Percentiles rank a stretch among this genome's conserved stretches.
Conservation (phyloP, 2,888 invertebrate species). For the Cryptus armator region DNA sequence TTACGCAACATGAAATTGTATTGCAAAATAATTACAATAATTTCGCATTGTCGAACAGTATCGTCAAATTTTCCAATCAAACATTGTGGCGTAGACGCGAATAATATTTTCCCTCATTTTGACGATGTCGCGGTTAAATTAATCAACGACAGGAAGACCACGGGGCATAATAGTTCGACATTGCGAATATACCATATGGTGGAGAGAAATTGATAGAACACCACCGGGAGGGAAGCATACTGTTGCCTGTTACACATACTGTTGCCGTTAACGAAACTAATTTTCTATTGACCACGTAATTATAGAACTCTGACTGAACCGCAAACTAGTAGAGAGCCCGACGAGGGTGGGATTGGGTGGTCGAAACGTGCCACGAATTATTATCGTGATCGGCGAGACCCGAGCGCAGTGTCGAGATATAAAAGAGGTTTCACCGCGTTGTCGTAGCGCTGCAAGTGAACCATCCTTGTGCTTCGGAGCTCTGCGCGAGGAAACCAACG, state of each 20-base stretch:
- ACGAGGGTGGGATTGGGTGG: background rate
- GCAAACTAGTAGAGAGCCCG: slow-evolving; percentile 45
- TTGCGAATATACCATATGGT: slow-evolving; percentile 18
- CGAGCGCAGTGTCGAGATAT: background rate
- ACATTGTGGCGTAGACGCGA: slow-evolving; percentile 1
- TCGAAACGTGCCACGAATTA: slow-evolving; percentile 77
- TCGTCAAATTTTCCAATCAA: background rate
- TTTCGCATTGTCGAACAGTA: background rate
- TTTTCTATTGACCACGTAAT: slow-evolving; percentile 81
- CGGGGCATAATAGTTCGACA: slow-evolving; percentile 14
- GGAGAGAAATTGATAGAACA: background rate
- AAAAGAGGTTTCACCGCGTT: slow-evolving; percentile 11
- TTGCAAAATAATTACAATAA: background rate
- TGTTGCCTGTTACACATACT: background rate
- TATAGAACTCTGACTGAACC: slow-evolving; percentile 70
- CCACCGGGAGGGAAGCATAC: no score
- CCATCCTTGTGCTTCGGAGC: background rate
- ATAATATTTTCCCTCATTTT: slow-evolving; percentile 37
- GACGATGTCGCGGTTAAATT: slow-evolving; percentile 30
- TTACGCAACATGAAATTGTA: no score
- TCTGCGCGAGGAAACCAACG: slow-evolving; percentile 22
- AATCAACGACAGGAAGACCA: slow-evolving; percentile 41
- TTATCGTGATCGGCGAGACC: slow-evolving; percentile 59
- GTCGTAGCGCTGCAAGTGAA: background rate
- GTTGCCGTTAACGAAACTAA: slow-evolving; percentile 73